Conservation (phyloP, 2,888 invertebrate species). For the Oxyteleia sp. region DNA sequence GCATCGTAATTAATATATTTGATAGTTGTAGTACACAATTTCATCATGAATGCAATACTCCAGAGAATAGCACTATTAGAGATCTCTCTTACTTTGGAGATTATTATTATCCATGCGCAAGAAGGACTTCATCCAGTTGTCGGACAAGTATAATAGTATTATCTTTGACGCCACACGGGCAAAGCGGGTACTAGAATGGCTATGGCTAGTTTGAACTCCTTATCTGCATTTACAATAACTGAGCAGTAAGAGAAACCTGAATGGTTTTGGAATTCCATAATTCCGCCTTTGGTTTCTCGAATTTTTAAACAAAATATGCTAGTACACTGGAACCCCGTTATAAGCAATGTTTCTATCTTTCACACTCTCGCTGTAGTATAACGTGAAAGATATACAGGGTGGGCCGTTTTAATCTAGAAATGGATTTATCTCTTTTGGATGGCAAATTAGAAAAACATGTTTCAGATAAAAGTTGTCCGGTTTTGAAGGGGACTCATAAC, state of each 20-base stretch:
- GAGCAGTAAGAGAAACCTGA: constrained; percentile 39
- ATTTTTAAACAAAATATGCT: background rate
- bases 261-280: constrained; percentile 36
- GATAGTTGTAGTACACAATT: constrained; percentile 48
- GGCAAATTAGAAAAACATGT: too few relatives aligned
- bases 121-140: constrained; percentile 70
- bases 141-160: constrained; percentile 72
- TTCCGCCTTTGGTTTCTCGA: constrained; percentile 9
- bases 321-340: too few relatives aligned
- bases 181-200: constrained; percentile 57
- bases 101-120: constrained; percentile 71
- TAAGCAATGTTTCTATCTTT: background rate
- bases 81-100: constrained; percentile 67
- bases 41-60: constrained; percentile 53
- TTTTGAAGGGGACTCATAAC: too few relatives aligned
- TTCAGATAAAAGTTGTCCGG: too few relatives aligned
- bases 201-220: constrained; percentile 65
- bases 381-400: too few relatives aligned
- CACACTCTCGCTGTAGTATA: too few relatives aligned
- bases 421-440: too few relatives aligned
- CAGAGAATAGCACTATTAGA: constrained; percentile 62
- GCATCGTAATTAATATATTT: constrained; percentile 50
- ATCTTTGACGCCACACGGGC: constrained; percentile 68
- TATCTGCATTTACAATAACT: constrained; percentile 71
- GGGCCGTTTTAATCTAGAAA: too few relatives aligned